Evolutionary conservation across 2,113 vertebrate species (phyloP), one percentile per base, ranked within the genome.

Genomic region (Anoplopoma fimbria): DNA sequence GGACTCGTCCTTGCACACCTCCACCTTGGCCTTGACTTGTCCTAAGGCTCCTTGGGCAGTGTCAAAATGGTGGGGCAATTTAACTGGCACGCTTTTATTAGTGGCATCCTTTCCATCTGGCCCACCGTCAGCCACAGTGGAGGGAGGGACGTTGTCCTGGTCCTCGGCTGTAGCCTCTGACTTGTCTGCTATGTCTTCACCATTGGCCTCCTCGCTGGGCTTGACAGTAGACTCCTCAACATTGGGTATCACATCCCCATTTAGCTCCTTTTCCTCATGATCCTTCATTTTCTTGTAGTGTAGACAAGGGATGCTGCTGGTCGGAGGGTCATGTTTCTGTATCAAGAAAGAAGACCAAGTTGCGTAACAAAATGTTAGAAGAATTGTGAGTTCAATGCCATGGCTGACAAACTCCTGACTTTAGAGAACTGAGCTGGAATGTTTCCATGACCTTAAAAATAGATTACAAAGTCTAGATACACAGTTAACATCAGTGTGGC

Each of bases 201-300:
- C 84, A 65, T 96, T 95, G 13, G 92, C 88, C 74, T 93, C 92
- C 42, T 94, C 93, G 21, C 64, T 58, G 0, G 94, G 82, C 72
- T 97, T 97, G 60, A 92, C 51, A 0, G 95, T 96, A 10, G 95
- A 95, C 69, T 94, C 94, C 49, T 95, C 94, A 34, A 91, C 92
- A 63, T 91, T 94, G 2, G 94, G 95, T 1, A 93, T 94, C 70
- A 96, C 91, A 53, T 97, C 97, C 75, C 95, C 96, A 29, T 93
- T 99, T 83, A 97, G 95, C 81, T 99, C 97, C 92, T 85, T 95
- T 73, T 97, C 97, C 87, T 99, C 98, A 1, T 96, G 97, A 53
- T 98, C 97, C 96, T 98, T 99, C 96, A 99, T 98, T 93, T 97
- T 99, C 94, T 97, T 98, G 84, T 99, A 99, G 94, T 99, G 98